Conservation (phyloP, 2,113 vertebrate genomes). For the Coturnix japonica region DNA sequence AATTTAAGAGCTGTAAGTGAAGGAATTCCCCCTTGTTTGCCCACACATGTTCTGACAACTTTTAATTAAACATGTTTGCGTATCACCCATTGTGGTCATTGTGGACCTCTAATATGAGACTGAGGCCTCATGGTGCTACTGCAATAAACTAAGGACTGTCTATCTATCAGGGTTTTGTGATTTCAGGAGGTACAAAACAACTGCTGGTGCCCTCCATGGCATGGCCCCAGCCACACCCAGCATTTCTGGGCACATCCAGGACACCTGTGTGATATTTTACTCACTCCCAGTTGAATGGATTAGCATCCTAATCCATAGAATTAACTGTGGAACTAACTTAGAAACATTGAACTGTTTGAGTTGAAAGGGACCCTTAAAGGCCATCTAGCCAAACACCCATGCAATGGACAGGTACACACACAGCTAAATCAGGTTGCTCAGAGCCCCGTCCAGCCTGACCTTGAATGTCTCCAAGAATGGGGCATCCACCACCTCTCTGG, state of each 20-base stretch:
- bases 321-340: background rate
- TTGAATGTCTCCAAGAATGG: too few relatives aligned
- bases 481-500: too few relatives aligned
- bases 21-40: slow-evolving; percentile 13
- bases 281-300: background rate
- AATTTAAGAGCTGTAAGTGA: background rate
- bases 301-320: background rate
- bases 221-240: background rate
- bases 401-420: too few relatives aligned
- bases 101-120: background rate
- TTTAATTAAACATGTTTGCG: slow-evolving; percentile 29
- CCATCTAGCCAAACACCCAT: too few relatives aligned
- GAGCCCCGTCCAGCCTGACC: too few relatives aligned
- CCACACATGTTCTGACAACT: background rate
- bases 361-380: too few relatives aligned
- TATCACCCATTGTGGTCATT: background rate
- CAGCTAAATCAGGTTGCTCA: too few relatives aligned
- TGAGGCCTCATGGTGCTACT: background rate
- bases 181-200: background rate
- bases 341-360: too few relatives aligned
- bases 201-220: background rate
- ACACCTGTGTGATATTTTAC: background rate
- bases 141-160: background rate
- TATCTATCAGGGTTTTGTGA: background rate
- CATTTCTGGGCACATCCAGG: background rate